These are phyloP conservation scores for Rhinella marina DNA, from an alignment of 2,797 vertebrate genomes.

Conservation along the genomic window DNA sequence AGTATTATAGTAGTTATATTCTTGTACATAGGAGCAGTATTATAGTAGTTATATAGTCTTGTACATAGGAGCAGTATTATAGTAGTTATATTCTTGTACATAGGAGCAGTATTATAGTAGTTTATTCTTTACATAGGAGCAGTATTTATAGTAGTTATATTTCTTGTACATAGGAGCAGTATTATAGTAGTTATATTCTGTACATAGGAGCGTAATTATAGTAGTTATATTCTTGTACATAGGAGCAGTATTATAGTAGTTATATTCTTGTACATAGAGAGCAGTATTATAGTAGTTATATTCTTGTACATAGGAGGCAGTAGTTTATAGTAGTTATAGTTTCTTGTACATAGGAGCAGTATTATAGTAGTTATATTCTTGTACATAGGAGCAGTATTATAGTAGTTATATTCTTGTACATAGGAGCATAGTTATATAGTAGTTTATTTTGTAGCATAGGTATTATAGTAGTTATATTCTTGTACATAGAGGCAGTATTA, in stretches of 20 bases:
- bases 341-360: not conserved
- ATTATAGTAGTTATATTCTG: too few relatives aligned
- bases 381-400: not conserved
- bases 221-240: not conserved
- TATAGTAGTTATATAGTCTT: slow-evolving; percentile 14
- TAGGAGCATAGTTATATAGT: too few relatives aligned
- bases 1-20: not conserved
- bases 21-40: not conserved
- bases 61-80: not conserved
- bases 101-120: too few relatives aligned
- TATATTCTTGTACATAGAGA: not conserved
- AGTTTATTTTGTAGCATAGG: too few relatives aligned
- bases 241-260: slow-evolving; percentile 3
- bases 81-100: too few relatives aligned
- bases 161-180: not conserved
- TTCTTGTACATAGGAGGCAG: slow-evolving; percentile 5
- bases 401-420: too few relatives aligned
- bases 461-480: too few relatives aligned
- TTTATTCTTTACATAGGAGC: too few relatives aligned
- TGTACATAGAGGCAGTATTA: too few relatives aligned
- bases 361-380: slow-evolving; percentile 11
- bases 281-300: slow-evolving; percentile 14
- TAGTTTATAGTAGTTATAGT: slow-evolving; percentile 15
- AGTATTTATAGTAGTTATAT: too few relatives aligned
- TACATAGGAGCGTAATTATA: not conserved